These are phyloP conservation scores for Cheilosia grossa DNA, from an alignment of 2,888 invertebrate genomes.

Conservation along the genomic window DNA sequence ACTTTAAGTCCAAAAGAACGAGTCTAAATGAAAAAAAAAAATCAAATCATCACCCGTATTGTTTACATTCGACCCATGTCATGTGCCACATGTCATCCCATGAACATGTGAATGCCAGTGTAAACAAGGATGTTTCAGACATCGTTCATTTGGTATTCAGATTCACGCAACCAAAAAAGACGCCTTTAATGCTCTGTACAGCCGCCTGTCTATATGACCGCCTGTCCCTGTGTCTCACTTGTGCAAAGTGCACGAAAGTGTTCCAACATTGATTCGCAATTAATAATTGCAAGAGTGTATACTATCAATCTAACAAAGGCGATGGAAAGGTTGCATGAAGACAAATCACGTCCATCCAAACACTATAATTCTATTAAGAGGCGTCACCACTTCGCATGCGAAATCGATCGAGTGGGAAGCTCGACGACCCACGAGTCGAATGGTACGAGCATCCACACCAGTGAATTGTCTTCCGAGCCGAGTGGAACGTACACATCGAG, in stretches of 20 bases:
- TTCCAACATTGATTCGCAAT: constrained; percentile 38
- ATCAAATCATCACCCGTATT: constrained; percentile 10
- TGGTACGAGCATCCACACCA: background rate
- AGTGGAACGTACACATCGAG: constrained; percentile 14
- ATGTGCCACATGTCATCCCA: background rate
- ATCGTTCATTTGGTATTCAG: background rate
- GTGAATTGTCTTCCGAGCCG: background rate
- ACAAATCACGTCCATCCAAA: constrained; percentile 12
- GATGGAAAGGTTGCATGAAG: background rate
- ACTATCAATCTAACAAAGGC: constrained; percentile 13
- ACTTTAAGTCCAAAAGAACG: background rate
- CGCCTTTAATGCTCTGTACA: background rate
- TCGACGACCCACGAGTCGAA: background rate
- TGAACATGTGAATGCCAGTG: constrained; percentile 7
- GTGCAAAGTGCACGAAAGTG: constrained; percentile 35
- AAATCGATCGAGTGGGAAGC: background rate
- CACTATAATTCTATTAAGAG: background rate
- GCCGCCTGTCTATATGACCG: background rate
- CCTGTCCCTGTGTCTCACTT: constrained; percentile 7
- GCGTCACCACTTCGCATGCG: background rate
- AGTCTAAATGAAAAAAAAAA: background rate
- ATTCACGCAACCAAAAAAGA: background rate
- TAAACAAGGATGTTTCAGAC: constrained; percentile 13
- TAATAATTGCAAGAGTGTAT: constrained; percentile 30
- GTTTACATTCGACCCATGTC: constrained; percentile 5